A percentile compares a stretch with the other conserved stretches of the same genome.
Evolutionary conservation across 2,113 vertebrate species (phyloP).

Genomic region (Speoplatyrhinus poulsoni): DNA sequence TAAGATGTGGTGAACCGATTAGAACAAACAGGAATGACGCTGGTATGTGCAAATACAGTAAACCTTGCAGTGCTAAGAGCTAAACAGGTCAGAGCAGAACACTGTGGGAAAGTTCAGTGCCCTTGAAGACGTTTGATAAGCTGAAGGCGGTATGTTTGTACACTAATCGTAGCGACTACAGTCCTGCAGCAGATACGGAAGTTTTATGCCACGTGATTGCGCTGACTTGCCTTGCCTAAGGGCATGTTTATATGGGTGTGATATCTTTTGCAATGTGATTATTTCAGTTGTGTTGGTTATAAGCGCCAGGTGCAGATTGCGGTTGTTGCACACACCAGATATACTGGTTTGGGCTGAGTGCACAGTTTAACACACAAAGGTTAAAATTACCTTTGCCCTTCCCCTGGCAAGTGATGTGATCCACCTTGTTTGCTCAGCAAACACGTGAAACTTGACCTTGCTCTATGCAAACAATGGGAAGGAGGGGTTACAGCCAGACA

Average conservation of each 20-base stretch:
- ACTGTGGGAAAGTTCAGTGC: constrained; percentile 68
- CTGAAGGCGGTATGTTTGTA: constrained; percentile 63
- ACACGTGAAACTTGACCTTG: constrained; percentile 65
- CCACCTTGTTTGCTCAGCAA: constrained; percentile 41
- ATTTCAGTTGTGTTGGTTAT: constrained; percentile 38
- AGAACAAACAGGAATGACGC: constrained; percentile 45
- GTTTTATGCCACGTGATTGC: constrained; percentile 46
- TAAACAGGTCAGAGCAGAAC: constrained; percentile 26
- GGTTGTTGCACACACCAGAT: constrained; percentile 21
- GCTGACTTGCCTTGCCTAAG: constrained; percentile 51
- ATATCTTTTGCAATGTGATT: constrained; percentile 28
- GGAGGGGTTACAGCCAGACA: constrained; percentile 61
- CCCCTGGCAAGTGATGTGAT: constrained; percentile 29
- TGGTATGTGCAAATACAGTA: constrained; percentile 35
- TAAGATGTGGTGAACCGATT: constrained; percentile 12
- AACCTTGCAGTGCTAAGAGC: constrained; percentile 13
- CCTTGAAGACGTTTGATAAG: constrained; percentile 71
- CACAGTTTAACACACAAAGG: constrained; percentile 33
- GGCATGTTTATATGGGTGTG: constrained; percentile 41
- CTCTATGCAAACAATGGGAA: constrained; percentile 63
- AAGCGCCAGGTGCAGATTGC: constrained; percentile 11
- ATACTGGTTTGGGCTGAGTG: constrained; percentile 46
- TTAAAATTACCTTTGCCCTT: constrained; percentile 10
- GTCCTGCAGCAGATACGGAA: constrained; percentile 37
- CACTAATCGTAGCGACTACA: constrained; percentile 59